Conservation (phyloP, 1,140 invertebrate species). For the Acarapis woodi region DNA sequence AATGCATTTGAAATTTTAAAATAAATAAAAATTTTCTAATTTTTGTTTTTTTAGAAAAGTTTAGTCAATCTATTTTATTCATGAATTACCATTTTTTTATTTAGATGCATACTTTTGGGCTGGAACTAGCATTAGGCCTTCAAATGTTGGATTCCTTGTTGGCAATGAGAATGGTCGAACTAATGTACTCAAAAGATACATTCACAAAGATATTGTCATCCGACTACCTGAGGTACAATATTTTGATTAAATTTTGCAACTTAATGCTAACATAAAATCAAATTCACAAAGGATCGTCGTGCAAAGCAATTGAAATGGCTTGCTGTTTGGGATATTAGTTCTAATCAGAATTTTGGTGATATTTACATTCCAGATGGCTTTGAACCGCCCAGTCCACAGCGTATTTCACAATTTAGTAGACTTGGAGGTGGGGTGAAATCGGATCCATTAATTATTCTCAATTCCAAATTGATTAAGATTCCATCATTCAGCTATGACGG, state of each 20-base stretch:
- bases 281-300: no score
- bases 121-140: conserved; percentile 38
- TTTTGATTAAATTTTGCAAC: conserved; percentile 42
- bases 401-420: conserved; percentile 33
- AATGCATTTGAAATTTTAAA: no score
- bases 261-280: no score
- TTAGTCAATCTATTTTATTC: no score
- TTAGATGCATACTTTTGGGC: conserved; percentile 58
- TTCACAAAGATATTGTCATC: conserved; percentile 54
- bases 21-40: no score
- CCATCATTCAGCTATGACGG: conserved; percentile 74
- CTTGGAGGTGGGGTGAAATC: conserved; percentile 56
- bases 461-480: conserved; percentile 70
- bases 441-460: conserved; percentile 60
- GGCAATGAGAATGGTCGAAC: conserved; percentile 63
- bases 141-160: conserved; percentile 48
- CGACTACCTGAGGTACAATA: conserved; percentile 55
- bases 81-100: no score
- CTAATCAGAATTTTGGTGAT: conserved; percentile 52
- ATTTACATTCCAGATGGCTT: conserved; percentile 69
- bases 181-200: conserved; percentile 47
- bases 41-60: no score
- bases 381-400: conserved; percentile 44
- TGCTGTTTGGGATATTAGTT: conserved; percentile 52
- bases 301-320: conserved; percentile 85